Percentiles rank a stretch among this genome's conserved stretches.
These are phyloP conservation scores for Monarcha castaneiventris DNA, from an alignment of 2,113 vertebrate genomes.

Conservation along the genomic window DNA sequence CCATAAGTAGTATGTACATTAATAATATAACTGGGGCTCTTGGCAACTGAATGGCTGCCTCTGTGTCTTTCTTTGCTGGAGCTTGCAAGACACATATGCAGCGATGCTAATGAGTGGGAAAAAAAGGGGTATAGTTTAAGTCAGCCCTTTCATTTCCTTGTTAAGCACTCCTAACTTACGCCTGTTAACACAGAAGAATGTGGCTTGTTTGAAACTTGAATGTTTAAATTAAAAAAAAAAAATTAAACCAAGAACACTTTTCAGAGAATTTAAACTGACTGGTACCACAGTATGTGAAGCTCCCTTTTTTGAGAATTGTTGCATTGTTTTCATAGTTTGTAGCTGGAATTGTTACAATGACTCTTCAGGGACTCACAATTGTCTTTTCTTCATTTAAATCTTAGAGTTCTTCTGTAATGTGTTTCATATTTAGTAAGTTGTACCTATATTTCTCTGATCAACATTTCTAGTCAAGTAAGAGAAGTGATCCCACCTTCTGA, in stretches of 20 bases:
- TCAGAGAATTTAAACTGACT: background rate
- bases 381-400: background rate
- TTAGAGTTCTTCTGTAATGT: background rate
- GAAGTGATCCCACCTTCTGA: background rate
- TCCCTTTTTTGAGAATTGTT: background rate
- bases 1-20: background rate
- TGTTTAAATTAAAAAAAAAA: background rate
- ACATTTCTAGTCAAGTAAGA: background rate
- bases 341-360: background rate
- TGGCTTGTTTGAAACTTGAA: background rate
- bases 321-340: background rate
- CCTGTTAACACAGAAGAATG: background rate
- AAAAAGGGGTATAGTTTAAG: background rate
- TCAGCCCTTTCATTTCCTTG: background rate
- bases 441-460: background rate
- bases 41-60: background rate
- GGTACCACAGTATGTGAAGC: background rate
- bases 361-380: background rate
- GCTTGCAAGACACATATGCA: background rate
- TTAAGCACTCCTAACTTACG: background rate
- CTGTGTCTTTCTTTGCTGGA: background rate
- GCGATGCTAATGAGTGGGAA: background rate
- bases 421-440: background rate
- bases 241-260: background rate
- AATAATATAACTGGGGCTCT: background rate